phyloP scores from a whole-genome alignment of 2,113 vertebrate species.

The Haemorhous mexicanus region DNA sequence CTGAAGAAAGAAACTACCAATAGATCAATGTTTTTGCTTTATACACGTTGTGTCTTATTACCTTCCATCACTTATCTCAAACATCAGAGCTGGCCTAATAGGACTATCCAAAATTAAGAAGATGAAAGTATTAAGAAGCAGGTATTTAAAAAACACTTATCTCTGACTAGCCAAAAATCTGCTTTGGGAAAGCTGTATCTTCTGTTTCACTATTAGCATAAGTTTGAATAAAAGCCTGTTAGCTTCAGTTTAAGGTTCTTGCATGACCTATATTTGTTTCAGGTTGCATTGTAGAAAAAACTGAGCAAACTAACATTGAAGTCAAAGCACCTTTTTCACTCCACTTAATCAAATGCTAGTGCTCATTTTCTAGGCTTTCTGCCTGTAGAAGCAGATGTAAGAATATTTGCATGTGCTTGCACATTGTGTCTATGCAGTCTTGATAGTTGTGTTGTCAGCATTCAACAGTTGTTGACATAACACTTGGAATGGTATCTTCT shows the following conservation, averaged over 20 bases:
- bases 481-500: background rate
- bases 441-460: background rate
- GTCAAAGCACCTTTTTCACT: background rate
- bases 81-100: background rate
- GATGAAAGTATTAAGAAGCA: background rate
- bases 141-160: background rate
- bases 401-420: background rate
- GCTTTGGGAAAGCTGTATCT: background rate
- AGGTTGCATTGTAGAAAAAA: background rate
- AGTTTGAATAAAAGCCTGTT: background rate
- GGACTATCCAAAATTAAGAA: background rate
- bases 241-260: background rate
- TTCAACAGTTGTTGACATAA: background rate
- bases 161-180: background rate
- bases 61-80: background rate
- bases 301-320: background rate
- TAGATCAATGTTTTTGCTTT: background rate
- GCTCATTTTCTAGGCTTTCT: background rate
- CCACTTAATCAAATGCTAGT: background rate
- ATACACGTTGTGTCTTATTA: background rate
- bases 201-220: background rate
- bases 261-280: background rate
- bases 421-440: background rate
- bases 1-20: background rate
- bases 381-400: background rate